Percentiles rank a stretch among this genome's conserved stretches.
These are phyloP conservation scores for Clamator glandarius DNA, from an alignment of 2,797 vertebrate species.

Conservation along the genomic window DNA sequence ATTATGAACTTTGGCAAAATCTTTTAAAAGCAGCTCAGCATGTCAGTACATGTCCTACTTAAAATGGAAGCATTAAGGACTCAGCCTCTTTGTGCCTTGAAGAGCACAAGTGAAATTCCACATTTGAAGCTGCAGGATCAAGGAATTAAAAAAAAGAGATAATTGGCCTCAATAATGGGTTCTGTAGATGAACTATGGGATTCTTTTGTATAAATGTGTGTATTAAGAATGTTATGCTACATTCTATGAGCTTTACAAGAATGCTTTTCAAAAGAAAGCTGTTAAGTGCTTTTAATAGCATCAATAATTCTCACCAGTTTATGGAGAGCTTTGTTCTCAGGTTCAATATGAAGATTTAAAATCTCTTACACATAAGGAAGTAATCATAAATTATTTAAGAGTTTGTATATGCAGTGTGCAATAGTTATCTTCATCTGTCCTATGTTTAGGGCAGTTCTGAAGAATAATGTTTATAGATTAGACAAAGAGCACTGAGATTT, in stretches of 20 bases:
- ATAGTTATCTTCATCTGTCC: neutral
- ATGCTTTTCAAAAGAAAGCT: neutral
- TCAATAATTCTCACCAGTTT: neutral
- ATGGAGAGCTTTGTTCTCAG: neutral
- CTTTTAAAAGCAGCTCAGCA: constrained; percentile 1
- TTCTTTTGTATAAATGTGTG: neutral
- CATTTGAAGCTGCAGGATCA: constrained; percentile 11
- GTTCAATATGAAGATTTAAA: neutral
- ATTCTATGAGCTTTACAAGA: neutral
- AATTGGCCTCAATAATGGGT: neutral
- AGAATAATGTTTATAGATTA: neutral
- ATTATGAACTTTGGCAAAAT: neutral
- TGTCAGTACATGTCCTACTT: neutral
- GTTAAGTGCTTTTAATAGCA: neutral
- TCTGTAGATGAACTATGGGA: neutral
- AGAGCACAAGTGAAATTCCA: neutral
- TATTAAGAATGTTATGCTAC: neutral
- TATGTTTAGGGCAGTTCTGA: neutral
- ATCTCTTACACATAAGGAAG: neutral
- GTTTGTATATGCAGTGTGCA: neutral
- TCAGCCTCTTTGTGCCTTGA: neutral
- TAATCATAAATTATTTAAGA: neutral
- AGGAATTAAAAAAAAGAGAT: neutral
- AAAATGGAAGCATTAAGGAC: neutral
- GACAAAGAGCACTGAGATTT: neutral